Conservation (phyloP, 2,888 invertebrate species). For the Philereme transversata region DNA sequence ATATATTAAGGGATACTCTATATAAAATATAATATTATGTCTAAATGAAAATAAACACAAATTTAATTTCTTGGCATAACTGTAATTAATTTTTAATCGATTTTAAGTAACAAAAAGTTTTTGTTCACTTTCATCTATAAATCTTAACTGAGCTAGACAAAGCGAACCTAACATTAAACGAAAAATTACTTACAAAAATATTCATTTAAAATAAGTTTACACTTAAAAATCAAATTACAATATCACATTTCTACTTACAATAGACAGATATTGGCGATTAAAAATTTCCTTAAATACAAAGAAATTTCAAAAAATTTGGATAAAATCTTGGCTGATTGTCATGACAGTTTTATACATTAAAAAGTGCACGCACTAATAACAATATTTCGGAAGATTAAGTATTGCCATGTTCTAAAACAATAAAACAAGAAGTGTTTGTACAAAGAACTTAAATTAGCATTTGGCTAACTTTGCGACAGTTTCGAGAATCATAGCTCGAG, state of each 20-base stretch:
- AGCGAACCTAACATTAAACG: constrained; percentile 77
- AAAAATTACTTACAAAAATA: constrained; percentile 81
- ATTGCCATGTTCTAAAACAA: constrained; percentile 69
- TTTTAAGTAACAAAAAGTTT: constrained; percentile 82
- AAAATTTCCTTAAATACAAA: constrained; percentile 58
- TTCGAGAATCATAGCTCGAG: constrained; percentile 52
- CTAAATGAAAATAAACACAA: constrained; percentile 58
- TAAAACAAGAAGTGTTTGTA: constrained; percentile 63
- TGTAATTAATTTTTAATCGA: constrained; percentile 82
- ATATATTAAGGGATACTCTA: background rate
- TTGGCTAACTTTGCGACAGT: constrained; percentile 76
- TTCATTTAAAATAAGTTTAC: constrained; percentile 78
- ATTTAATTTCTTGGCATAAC: constrained; percentile 79
- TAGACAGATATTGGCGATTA: constrained; percentile 82
- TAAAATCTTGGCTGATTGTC: constrained; percentile 68
- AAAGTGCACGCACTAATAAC: constrained; percentile 60
- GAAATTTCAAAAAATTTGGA: constrained; percentile 60
- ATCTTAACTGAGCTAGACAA: constrained; percentile 79
- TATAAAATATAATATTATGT: background rate
- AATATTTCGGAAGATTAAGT: constrained; percentile 79
- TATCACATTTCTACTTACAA: constrained; percentile 85
- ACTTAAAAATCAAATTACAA: constrained; percentile 81
- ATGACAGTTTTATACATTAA: constrained; percentile 66
- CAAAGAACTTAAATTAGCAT: constrained; percentile 72
- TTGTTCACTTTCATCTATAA: constrained; percentile 75